A percentile compares a stretch with the other conserved stretches of the same genome.
phyloP scores from a whole-genome alignment of 2,113 vertebrate species.

The Oncorhynchus mykiss region DNA sequence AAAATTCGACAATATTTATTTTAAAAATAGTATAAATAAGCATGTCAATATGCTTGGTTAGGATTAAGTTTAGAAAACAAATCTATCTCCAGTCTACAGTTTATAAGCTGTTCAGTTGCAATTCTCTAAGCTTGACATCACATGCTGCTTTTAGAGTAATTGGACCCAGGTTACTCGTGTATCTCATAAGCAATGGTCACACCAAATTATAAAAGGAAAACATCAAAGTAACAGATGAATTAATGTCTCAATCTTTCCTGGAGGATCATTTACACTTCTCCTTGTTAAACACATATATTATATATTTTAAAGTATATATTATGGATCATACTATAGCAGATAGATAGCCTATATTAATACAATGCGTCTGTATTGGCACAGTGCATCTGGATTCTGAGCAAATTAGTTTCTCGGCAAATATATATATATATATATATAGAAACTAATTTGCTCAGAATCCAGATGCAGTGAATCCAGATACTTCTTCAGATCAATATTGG shows the following conservation, averaged over 20 bases:
- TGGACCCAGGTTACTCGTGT: not conserved
- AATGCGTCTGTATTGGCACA: not conserved
- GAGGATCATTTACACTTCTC: not conserved
- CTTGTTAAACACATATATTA: not conserved
- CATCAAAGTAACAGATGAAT: not conserved
- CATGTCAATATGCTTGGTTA: not conserved
- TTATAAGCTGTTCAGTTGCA: not conserved
- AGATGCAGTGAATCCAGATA: not conserved
- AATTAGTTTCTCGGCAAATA: not conserved
- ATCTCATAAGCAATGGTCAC: not conserved
- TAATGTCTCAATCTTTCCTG: not conserved
- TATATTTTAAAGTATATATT: not conserved
- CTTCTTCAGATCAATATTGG: not conserved
- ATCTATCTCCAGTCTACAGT: not conserved
- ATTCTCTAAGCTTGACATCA: not conserved
- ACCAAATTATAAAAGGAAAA: not conserved
- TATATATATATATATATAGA: not conserved
- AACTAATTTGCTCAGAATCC: too few relatives aligned
- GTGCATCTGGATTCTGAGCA: not conserved
- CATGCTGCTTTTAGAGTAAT: not conserved
- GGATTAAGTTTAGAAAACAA: not conserved
- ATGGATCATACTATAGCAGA: not conserved
- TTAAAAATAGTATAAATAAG: not conserved
- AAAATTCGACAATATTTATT: not conserved
- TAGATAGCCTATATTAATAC: not conserved